Conservation (phyloP, 2,888 invertebrate species). For the Sminthurinus aureus region DNA sequence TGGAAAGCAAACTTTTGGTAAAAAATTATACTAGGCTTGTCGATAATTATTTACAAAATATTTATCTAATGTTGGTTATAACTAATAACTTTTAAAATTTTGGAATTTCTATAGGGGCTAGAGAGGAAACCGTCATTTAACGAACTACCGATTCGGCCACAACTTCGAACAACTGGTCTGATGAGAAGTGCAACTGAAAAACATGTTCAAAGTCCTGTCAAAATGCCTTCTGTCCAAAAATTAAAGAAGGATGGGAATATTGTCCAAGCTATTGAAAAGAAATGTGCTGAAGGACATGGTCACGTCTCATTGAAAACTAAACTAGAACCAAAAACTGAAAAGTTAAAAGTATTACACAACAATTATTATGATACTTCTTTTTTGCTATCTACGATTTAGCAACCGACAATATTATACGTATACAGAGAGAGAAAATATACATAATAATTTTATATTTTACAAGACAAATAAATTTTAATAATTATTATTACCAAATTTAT, state of each 20-base stretch:
- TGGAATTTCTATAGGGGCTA: conserved; percentile 27
- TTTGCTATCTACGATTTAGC: too few species aligned
- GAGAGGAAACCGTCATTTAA: conserved; percentile 40
- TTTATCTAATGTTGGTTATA: too few species aligned
- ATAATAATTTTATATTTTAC: too few species aligned
- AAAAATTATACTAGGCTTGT: neutral
- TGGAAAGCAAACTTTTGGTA: conserved; percentile 38
- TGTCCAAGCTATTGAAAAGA: conserved; percentile 18
- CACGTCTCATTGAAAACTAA: conserved; percentile 16
- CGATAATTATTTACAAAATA: neutral
- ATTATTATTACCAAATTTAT: neutral
- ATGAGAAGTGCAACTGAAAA: conserved; percentile 33
- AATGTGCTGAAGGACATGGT: conserved; percentile 26
- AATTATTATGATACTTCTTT: neutral
- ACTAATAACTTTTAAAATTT: neutral
- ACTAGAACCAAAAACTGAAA: conserved; percentile 3
- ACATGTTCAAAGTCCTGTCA: neutral
- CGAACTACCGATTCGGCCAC: conserved; percentile 14
- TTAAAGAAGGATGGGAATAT: conserved; percentile 22
- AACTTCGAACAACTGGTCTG: conserved; percentile 10
- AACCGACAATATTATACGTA: too few species aligned
- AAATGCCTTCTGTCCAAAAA: conserved; percentile 20
- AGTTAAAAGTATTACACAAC: neutral
- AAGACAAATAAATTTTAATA: too few species aligned
- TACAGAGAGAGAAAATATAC: too few species aligned